Conservation (phyloP, 2,797 vertebrate species). For the Schizothorax lantsangensis region DNA sequence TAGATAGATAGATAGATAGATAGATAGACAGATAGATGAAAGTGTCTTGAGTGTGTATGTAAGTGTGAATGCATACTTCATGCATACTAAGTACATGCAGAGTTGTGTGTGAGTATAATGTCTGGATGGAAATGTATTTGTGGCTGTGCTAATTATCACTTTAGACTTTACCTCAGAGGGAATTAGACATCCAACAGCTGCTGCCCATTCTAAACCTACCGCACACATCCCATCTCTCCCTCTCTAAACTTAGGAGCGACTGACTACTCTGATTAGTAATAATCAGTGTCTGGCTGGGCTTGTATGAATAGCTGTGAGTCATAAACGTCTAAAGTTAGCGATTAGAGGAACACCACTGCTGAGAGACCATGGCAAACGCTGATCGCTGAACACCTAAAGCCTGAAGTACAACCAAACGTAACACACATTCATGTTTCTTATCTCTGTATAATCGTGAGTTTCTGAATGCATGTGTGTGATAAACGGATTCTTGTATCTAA, state of each 20-base stretch:
- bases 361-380: conserved; percentile 45
- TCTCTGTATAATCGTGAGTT: not conserved
- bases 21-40: not conserved
- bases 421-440: not conserved
- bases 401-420: not conserved
- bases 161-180: conserved; percentile 71
- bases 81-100: conserved; percentile 11
- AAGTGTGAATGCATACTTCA: conserved; percentile 12
- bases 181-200: conserved; percentile 75
- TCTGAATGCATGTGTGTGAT: conserved; percentile 2
- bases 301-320: conserved; percentile 51
- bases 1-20: not conserved
- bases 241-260: conserved; percentile 42
- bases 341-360: conserved; percentile 57
- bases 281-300: conserved; percentile 51
- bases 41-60: conserved; percentile 3
- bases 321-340: conserved; percentile 46
- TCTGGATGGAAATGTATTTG: conserved; percentile 70
- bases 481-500: conserved; percentile 1
- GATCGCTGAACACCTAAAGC: not conserved
- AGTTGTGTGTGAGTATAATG: conserved; percentile 30
- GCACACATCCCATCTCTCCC: conserved; percentile 56
- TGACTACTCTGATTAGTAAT: conserved; percentile 51
- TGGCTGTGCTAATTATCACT: conserved; percentile 70
- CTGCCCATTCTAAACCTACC: conserved; percentile 64